Base-by-base conservation (phyloP, 2,888 invertebrate species). In the Globia sparganii region DNA sequence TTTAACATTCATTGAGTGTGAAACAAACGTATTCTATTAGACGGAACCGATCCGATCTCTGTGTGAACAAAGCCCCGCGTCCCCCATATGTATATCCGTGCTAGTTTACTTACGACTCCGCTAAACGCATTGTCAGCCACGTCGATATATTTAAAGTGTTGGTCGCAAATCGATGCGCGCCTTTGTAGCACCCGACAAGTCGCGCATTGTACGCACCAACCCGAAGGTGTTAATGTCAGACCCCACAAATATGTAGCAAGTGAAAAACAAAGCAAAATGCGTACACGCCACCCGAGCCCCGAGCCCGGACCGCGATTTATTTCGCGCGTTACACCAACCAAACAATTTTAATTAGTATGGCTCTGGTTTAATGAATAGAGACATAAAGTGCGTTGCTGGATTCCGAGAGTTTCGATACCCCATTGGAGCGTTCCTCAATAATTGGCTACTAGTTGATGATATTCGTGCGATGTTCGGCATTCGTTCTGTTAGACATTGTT, bases 301-400 rank as follows among this genome's bases (percentile, higher is more conserved):
- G 67, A 31, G 61, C 21, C 25, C n/a, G 61, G 84, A 78, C 71
- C 85, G 90, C 88, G 92, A 93, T 94, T 94, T 94, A 94, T 94
- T 92, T 91, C 83, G 83, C 91, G 90, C 89, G 89, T 90, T 89
- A 92, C 91, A 91, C 88, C 87, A 86, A 87, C 89, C 88, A 88
- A 95, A 93, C 93, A 94, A 95, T 95, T 95, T 95, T 95, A 95
- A 95, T 95, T 95, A 95, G 94, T 91, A 90, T 90, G 86, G 89
- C 86, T 74, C 69, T 88, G 86, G 90, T 93, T 92, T 93, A 94
- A 94, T 94, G 93, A 94, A 95, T 94, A 94, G 92, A 94, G 94
- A 94, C 94, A 94, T 94, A 94, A 93, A 92, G 85, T 86, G 87
- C 88, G 90, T 87, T 72, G 83, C 81, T 73, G 89, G 88, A 93